Evolutionary conservation across 2,888 invertebrate species (phyloP).

Genomic region (Plebejus anna): DNA sequence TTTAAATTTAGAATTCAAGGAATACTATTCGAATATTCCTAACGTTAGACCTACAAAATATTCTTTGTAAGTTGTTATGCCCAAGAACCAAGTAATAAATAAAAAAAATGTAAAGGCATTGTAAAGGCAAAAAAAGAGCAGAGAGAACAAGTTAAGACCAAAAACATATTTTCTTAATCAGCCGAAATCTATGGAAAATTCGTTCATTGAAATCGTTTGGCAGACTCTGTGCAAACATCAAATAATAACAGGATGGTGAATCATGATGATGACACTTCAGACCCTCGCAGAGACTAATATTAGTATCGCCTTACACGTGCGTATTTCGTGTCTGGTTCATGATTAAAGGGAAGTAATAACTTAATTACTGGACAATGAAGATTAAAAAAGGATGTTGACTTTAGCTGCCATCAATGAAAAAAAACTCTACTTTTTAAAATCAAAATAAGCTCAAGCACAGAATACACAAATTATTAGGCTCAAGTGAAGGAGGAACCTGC

Average conservation of each 20-base stretch:
- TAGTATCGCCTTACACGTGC: conserved; percentile 4
- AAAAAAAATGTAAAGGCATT: neutral
- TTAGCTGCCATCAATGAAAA: neutral
- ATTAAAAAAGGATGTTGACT: neutral
- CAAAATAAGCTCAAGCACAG: neutral
- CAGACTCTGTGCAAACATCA: neutral
- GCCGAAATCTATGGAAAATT: neutral
- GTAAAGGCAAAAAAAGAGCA: neutral
- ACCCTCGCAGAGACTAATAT: conserved; percentile 18
- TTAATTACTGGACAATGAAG: neutral
- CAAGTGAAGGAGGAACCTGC: neutral
- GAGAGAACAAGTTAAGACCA: neutral
- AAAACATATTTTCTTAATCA: neutral
- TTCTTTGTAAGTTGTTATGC: neutral
- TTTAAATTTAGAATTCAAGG: neutral
- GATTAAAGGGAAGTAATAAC: neutral
- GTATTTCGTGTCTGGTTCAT: conserved; percentile 20
- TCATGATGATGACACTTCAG: conserved; percentile 15
- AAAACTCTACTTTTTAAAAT: neutral
- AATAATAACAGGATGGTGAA: conserved; percentile 12
- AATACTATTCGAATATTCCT: neutral
- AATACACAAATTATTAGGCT: neutral
- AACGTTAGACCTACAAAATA: neutral
- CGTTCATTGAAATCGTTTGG: neutral
- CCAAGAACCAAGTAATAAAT: too few relatives aligned